phyloP scores from a whole-genome alignment of 2,888 invertebrate species.

The Clanis bilineata region DNA sequence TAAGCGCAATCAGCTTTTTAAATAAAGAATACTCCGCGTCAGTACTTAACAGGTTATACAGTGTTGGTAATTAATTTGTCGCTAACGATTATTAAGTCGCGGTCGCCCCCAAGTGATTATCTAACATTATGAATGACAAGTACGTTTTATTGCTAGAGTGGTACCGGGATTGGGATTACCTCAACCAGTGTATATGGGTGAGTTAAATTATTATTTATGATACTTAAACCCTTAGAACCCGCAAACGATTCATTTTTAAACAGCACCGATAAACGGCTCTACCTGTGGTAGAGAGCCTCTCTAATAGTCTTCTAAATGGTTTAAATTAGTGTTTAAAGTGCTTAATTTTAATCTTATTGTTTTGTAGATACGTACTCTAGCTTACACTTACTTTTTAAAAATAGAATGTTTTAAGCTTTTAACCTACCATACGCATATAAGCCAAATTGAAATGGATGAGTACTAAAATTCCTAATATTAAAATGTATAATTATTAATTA shows the following conservation, averaged over 20 bases:
- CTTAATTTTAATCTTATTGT: too few relatives aligned
- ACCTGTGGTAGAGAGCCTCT: too few relatives aligned
- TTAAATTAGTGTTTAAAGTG: too few relatives aligned
- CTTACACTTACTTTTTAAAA: too few relatives aligned
- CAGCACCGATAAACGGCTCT: not conserved
- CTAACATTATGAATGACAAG: conserved; percentile 45
- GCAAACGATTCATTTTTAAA: not conserved
- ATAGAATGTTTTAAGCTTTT: too few relatives aligned
- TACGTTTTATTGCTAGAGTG: conserved; percentile 61
- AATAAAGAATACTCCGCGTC: not conserved
- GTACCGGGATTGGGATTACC: conserved; percentile 68
- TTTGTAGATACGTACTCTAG: too few relatives aligned
- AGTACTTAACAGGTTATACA: not conserved
- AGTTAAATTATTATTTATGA: conserved; percentile 46
- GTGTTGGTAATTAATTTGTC: not conserved
- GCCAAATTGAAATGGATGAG: too few relatives aligned
- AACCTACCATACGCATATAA: too few relatives aligned
- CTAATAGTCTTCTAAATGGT: too few relatives aligned
- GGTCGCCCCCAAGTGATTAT: not conserved
- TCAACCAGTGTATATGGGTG: conserved; percentile 71
- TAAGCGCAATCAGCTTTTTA: not conserved
- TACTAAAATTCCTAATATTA: too few relatives aligned
- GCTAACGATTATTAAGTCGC: not conserved
- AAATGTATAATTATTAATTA: too few relatives aligned
- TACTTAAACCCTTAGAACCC: not conserved